phyloP scores from a whole-genome alignment of 2,888 invertebrate species.

The Ariolimax columbianus region DNA sequence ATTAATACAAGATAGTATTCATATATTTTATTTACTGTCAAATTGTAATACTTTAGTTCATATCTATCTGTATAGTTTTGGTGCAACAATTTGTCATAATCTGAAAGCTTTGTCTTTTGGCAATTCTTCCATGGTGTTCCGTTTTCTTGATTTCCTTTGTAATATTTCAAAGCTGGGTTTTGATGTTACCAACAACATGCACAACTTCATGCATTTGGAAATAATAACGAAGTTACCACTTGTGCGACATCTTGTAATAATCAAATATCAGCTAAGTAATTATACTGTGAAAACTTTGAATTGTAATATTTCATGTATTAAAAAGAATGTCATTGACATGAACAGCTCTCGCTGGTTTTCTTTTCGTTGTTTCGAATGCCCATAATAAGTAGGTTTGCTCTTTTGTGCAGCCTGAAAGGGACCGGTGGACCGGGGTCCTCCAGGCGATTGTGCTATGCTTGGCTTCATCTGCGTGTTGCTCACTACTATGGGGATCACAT shows the following conservation, averaged over 20 bases:
- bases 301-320: background rate
- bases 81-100: background rate
- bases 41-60: background rate
- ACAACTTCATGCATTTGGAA: background rate
- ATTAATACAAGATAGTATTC: background rate
- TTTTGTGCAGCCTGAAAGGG: too few relatives aligned
- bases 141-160: background rate
- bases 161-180: background rate
- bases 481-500: too few relatives aligned
- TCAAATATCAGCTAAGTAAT: background rate
- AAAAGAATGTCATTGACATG: background rate
- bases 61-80: background rate
- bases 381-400: too few relatives aligned
- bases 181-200: background rate
- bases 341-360: background rate
- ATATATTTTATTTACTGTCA: background rate
- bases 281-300: background rate
- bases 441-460: too few relatives aligned
- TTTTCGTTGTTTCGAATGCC: background rate
- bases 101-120: background rate
- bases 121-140: background rate
- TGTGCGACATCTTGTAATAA: background rate
- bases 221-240: too few relatives aligned
- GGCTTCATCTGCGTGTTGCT: too few relatives aligned
- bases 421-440: too few relatives aligned